phyloP scores from a whole-genome alignment of 1,140 invertebrate species.

The Sarcophaga peregrina region DNA sequence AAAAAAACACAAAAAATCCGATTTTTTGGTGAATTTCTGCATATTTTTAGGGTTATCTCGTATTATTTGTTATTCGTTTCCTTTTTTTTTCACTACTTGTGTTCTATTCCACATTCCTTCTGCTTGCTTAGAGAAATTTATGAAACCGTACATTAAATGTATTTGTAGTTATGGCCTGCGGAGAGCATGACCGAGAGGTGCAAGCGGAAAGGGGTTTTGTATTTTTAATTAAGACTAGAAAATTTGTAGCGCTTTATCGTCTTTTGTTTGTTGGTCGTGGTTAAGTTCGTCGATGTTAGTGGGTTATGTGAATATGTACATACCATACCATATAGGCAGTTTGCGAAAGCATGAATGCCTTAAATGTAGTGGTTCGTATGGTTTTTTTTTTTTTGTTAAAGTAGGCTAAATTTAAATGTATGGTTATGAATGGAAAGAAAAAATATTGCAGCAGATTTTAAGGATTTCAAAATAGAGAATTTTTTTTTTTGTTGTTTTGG shows the following conservation, averaged over 20 bases:
- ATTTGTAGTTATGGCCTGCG: neutral
- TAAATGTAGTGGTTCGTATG: slow-evolving; percentile 8
- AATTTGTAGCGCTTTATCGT: too few relatives aligned
- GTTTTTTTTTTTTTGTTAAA: neutral
- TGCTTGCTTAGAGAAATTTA: neutral
- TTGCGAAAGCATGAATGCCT: neutral
- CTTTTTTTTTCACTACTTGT: too few relatives aligned
- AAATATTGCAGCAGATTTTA: too few relatives aligned
- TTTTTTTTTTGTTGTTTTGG: too few relatives aligned
- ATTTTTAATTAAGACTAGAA: slow-evolving; percentile 6
- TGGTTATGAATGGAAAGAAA: too few relatives aligned
- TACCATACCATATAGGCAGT: neutral
- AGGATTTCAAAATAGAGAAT: too few relatives aligned
- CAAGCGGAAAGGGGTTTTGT: too few relatives aligned
- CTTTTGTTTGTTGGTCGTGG: neutral
- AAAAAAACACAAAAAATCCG: neutral
- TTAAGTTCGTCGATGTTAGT: neutral
- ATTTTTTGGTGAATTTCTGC: neutral
- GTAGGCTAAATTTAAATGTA: neutral
- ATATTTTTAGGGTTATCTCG: neutral
- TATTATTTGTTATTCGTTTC: too few relatives aligned
- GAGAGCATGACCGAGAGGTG: too few relatives aligned
- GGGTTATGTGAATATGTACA: neutral
- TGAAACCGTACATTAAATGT: neutral
- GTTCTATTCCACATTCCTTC: too few relatives aligned